These are phyloP conservation scores for Drosophila anomelani DNA, from an alignment of 2,888 invertebrate genomes.

Conservation along the genomic window DNA sequence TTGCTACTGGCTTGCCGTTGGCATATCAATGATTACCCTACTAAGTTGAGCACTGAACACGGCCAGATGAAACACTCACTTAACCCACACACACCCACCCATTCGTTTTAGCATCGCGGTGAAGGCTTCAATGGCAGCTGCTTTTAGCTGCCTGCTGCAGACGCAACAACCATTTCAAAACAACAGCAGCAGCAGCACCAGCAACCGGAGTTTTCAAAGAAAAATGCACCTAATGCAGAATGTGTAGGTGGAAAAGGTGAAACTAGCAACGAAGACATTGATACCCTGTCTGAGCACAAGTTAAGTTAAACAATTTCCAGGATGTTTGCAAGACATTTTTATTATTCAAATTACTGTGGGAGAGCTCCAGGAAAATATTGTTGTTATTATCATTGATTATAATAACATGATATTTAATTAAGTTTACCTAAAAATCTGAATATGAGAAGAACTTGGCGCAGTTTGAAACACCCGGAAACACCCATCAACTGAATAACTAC, in stretches of 20 bases:
- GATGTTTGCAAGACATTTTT: neutral
- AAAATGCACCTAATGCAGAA: slow-evolving; percentile 63
- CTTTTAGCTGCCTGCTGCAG: slow-evolving; percentile 37
- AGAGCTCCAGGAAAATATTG: neutral
- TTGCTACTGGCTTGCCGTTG: slow-evolving; percentile 30
- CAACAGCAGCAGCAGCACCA: slow-evolving; percentile 20
- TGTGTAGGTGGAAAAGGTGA: slow-evolving; percentile 4
- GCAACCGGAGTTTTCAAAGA: slow-evolving; percentile 41
- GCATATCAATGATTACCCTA: slow-evolving; percentile 65
- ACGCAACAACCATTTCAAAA: slow-evolving; percentile 27
- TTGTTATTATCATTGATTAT: too few relatives aligned
- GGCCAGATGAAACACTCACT: slow-evolving; percentile 45
- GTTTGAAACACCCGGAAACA: slow-evolving; percentile 6
- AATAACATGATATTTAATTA: too few relatives aligned
- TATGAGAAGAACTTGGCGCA: neutral
- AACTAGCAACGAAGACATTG: neutral
- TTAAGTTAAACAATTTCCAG: neutral
- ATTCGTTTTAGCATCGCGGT: slow-evolving; percentile 26
- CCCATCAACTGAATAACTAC: slow-evolving; percentile 3
- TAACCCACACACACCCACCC: slow-evolving; percentile 27
- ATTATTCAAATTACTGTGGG: neutral
- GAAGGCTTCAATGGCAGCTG: slow-evolving; percentile 49
- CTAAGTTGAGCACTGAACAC: slow-evolving; percentile 43
- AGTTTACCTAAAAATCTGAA: neutral
- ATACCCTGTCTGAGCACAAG: slow-evolving; percentile 5